Conservation (phyloP, 1,140 invertebrate species). For the Listronotus oregonensis region DNA sequence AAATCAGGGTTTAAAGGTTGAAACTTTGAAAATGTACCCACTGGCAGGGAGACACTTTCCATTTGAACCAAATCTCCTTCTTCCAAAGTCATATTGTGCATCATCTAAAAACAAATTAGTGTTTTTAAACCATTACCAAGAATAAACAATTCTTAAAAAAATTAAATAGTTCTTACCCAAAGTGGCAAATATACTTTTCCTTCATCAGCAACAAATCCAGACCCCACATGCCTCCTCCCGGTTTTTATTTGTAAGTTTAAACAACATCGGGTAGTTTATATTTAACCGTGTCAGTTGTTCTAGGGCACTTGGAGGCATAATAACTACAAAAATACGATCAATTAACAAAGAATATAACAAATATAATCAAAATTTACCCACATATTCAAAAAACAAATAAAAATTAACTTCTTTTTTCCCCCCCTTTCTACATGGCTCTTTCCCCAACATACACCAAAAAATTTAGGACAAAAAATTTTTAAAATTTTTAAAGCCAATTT, state of each 20-base stretch:
- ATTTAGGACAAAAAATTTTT: too few species aligned
- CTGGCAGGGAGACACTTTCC: constrained; percentile 91
- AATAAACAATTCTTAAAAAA: constrained; percentile 65
- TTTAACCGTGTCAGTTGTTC: constrained; percentile 92
- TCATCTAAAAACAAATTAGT: constrained; percentile 78
- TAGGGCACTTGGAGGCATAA: constrained; percentile 96
- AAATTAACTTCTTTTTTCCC: constrained; percentile 83
- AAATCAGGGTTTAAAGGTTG: constrained; percentile 97
- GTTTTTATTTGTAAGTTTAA: constrained; percentile 92
- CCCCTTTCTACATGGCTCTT: constrained; percentile 96
- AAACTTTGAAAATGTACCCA: constrained; percentile 97
- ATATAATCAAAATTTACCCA: constrained; percentile 51
- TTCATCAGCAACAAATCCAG: constrained; percentile 98
- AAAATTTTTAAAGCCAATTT: too few species aligned
- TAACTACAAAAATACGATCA: constrained; percentile 75
- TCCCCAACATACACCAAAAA: too few species aligned
- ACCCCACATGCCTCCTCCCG: constrained; percentile 96
- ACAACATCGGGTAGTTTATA: constrained; percentile 98
- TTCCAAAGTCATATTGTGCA: constrained; percentile 91
- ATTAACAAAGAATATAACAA: constrained; percentile 1
- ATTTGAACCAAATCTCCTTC: constrained; percentile 91
- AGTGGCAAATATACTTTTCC: constrained; percentile 96
- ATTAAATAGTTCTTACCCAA: constrained; percentile 71
- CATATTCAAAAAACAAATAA: constrained; percentile 44
- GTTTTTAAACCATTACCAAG: not conserved